phyloP scores from a whole-genome alignment of 2,113 vertebrate species.

The Harpagus bidentatus region DNA sequence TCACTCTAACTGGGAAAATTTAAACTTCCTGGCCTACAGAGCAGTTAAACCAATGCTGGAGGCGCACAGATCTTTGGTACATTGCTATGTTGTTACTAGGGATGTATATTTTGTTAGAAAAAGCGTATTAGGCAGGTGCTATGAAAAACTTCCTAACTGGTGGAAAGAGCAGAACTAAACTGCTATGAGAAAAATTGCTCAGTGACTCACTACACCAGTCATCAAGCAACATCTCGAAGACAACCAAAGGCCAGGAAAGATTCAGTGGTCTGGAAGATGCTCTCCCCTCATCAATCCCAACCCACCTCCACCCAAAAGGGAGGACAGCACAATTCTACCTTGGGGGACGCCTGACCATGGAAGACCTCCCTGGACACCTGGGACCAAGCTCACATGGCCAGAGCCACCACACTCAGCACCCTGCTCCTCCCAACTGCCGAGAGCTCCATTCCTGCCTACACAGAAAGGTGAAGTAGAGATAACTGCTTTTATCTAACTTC shows the following conservation, averaged over 20 bases:
- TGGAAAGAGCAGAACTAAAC: background rate
- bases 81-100: background rate
- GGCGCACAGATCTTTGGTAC: background rate
- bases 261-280: background rate
- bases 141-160: background rate
- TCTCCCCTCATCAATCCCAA: background rate
- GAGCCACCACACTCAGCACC: rapidly evolving
- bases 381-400: background rate
- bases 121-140: background rate
- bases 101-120: background rate
- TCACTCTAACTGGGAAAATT: background rate
- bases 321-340: background rate
- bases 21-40: background rate
- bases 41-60: background rate
- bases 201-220: background rate
- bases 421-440: background rate
- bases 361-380: background rate
- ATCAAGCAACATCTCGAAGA: background rate
- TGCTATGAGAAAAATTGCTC: background rate
- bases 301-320: background rate
- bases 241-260: background rate
- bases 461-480: background rate
- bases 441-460: background rate
- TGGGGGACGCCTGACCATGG: background rate
- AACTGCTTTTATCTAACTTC: background rate